phyloP scores from a whole-genome alignment of 92 coral and sea anemone species.

The Phenganax marumi region DNA sequence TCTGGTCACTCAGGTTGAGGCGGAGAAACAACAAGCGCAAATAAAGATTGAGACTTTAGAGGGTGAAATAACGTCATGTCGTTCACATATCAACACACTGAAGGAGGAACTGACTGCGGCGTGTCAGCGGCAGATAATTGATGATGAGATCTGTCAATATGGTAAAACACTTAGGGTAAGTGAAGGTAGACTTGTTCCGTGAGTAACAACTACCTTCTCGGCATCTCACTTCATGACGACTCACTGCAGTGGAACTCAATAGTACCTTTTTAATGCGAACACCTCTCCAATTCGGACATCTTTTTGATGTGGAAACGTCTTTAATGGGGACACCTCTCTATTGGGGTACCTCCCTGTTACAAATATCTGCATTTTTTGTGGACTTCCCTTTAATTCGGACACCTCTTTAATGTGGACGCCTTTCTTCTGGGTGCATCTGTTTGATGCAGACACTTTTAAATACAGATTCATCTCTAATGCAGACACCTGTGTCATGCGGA shows the following conservation, averaged over 20 bases:
- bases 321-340: too few relatives aligned
- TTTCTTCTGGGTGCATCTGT: too few relatives aligned
- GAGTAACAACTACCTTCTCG: not conserved
- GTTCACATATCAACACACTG: constrained; percentile 79
- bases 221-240: not conserved
- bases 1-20: constrained; percentile 76
- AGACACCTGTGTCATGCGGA: too few relatives aligned
- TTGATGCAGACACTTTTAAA: too few relatives aligned
- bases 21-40: constrained; percentile 82
- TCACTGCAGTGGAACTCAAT: not conserved
- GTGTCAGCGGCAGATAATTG: constrained; percentile 88
- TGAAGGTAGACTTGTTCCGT: constrained; percentile 1
- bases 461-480: too few relatives aligned
- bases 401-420: too few relatives aligned
- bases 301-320: too few relatives aligned
- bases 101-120: constrained; percentile 91
- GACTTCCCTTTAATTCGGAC: too few relatives aligned
- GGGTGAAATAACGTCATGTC: constrained; percentile 82
- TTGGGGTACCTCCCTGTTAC: too few relatives aligned
- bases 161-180: constrained; percentile 53
- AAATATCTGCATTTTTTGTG: too few relatives aligned
- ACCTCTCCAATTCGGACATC: too few relatives aligned
- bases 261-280: too few relatives aligned
- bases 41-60: constrained; percentile 77
- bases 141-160: constrained; percentile 75